Percentiles rank a stretch among this genome's conserved stretches.
These are phyloP conservation scores for Chesias legatella DNA, from an alignment of 2,888 invertebrate species.

Conservation along the genomic window DNA sequence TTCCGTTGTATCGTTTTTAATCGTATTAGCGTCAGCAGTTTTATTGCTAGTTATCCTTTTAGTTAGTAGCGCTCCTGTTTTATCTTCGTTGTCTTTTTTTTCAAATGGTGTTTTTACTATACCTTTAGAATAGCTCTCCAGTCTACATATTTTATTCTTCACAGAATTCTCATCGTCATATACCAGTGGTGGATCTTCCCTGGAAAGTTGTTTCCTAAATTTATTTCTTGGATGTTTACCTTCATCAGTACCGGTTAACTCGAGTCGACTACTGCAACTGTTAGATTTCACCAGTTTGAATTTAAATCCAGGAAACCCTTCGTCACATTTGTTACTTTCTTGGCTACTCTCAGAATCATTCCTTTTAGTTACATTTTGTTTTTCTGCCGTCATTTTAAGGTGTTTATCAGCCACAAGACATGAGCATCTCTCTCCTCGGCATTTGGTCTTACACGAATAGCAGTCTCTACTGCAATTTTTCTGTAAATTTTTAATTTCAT, in stretches of 20 bases:
- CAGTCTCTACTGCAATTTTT: constrained; percentile 75
- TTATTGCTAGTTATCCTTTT: constrained; percentile 35
- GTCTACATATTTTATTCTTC: constrained; percentile 73
- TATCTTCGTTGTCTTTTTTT: constrained; percentile 53
- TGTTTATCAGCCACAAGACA: constrained; percentile 68
- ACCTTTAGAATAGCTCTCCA: constrained; percentile 75
- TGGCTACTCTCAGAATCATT: constrained; percentile 44
- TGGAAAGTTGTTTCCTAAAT: constrained; percentile 57
- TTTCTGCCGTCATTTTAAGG: constrained; percentile 50
- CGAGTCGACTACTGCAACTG: constrained; percentile 91
- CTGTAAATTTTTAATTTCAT: constrained; percentile 83
- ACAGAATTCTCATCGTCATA: constrained; percentile 73
- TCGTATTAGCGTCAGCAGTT: constrained; percentile 22
- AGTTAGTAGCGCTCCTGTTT: constrained; percentile 37
- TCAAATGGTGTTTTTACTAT: constrained; percentile 70
- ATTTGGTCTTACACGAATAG: constrained; percentile 73
- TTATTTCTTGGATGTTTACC: constrained; percentile 69
- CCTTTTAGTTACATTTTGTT: constrained; percentile 42
- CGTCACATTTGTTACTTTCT: constrained; percentile 53
- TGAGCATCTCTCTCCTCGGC: constrained; percentile 73
- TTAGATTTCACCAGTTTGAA: constrained; percentile 92
- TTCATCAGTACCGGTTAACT: constrained; percentile 86
- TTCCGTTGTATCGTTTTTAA: constrained; percentile 35
- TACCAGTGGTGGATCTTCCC: constrained; percentile 68
- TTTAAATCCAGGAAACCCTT: constrained; percentile 84